Percentiles rank a stretch among this genome's conserved stretches.
Evolutionary conservation across 2,888 invertebrate species (phyloP).

Genomic region (Balanococcus diminutus): DNA sequence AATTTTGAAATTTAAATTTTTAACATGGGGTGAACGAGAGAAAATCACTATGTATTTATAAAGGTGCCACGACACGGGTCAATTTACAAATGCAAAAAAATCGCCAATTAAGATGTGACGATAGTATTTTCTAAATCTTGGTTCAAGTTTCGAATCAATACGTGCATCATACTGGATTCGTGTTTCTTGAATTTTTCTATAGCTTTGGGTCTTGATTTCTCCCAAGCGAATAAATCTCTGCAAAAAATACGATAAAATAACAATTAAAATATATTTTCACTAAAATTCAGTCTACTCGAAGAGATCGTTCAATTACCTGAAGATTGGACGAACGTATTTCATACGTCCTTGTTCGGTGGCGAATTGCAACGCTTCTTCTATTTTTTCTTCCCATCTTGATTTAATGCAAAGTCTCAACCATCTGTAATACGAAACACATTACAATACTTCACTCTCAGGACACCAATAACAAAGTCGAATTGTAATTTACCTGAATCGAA

Average conservation of each 20-base stretch:
- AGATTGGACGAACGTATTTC: constrained; percentile 89
- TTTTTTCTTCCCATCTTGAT: constrained; percentile 71
- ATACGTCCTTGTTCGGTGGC: constrained; percentile 85
- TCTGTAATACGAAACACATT: constrained; percentile 61
- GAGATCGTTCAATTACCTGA: constrained; percentile 65
- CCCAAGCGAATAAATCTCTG: constrained; percentile 80
- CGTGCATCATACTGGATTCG: constrained; percentile 81
- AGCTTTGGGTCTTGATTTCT: constrained; percentile 70
- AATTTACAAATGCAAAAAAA: background rate
- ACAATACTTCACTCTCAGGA: background rate
- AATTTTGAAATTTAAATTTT: background rate
- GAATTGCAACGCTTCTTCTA: constrained; percentile 75
- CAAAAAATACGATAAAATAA: constrained; percentile 53
- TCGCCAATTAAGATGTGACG: background rate
- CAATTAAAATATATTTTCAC: background rate
- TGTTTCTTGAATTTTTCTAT: constrained; percentile 75
- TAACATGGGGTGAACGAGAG: background rate
- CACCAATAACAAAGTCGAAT: background rate
- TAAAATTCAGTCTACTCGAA: background rate
- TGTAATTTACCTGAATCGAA: constrained; percentile 65
- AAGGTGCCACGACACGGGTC: background rate
- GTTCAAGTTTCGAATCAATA: constrained; percentile 60
- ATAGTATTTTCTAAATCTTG: constrained; percentile 41
- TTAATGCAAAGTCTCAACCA: constrained; percentile 81
- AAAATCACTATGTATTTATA: background rate